A percentile compares a stretch with the other conserved stretches of the same genome.
These are phyloP conservation scores for Epizoanthus ramosus DNA, from an alignment of 92 coral and sea anemone genomes.

Conservation along the genomic window DNA sequence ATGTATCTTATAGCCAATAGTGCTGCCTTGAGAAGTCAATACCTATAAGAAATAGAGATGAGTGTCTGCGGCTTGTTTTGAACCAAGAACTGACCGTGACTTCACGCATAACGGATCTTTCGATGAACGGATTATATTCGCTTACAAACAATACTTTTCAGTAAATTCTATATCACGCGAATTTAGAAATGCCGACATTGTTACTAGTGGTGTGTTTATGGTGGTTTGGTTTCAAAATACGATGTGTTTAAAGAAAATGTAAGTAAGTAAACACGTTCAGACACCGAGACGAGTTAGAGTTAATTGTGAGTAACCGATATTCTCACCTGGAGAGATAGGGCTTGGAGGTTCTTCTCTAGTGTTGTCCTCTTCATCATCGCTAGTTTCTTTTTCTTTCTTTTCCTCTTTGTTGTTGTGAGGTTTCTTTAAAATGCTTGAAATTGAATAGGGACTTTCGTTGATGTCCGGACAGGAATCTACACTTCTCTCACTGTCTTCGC, in stretches of 20 bases:
- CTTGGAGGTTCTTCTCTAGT: slow-evolving; percentile 49
- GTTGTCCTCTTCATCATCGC: slow-evolving; percentile 27
- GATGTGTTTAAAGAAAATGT: background rate
- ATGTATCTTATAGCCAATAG: background rate
- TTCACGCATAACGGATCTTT: slow-evolving; percentile 45
- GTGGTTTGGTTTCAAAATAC: background rate
- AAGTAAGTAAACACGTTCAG: background rate
- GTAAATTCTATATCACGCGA: slow-evolving; percentile 36
- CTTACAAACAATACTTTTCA: slow-evolving; percentile 31
- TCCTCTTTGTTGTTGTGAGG: slow-evolving; percentile 39
- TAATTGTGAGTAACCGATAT: slow-evolving; percentile 51
- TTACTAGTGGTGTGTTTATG: background rate
- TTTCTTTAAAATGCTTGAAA: slow-evolving; percentile 33
- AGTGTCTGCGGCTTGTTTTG: slow-evolving; percentile 17
- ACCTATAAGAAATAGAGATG: background rate
- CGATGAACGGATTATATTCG: slow-evolving; percentile 47
- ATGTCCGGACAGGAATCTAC: slow-evolving; percentile 21
- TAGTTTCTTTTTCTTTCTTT: slow-evolving; percentile 35
- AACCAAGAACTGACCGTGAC: slow-evolving; percentile 30
- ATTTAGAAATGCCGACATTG: background rate
- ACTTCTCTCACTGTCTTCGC: slow-evolving; percentile 38
- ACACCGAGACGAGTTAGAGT: background rate
- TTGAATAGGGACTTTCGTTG: slow-evolving; percentile 34
- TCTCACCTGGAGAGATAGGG: slow-evolving; percentile 49
- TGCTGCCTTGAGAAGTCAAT: background rate